phyloP scores from a whole-genome alignment of 2,888 invertebrate species.

The Lutraria lutraria region DNA sequence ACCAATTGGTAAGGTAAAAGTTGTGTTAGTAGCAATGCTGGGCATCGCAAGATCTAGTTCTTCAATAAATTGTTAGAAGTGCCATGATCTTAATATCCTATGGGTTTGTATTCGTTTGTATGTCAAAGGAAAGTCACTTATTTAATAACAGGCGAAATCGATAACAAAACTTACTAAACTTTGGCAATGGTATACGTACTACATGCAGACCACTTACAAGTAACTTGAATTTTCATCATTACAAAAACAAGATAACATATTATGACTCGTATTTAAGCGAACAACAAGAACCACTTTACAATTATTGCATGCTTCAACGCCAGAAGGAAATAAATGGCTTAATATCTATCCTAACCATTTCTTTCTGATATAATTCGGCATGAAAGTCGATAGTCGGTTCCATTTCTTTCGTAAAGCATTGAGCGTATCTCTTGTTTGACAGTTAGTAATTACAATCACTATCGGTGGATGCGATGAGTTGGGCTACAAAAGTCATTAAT shows the following conservation, averaged over 20 bases:
- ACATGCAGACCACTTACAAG: no score
- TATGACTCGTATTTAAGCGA: background rate
- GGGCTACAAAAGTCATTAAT: conserved; percentile 24
- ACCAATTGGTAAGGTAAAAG: no score
- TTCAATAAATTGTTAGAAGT: no score
- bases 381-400: conserved; percentile 31
- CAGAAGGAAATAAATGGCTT: conserved; percentile 26
- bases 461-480: background rate
- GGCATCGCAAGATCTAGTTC: no score
- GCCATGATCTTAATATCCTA: no score
- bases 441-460: conserved; percentile 35
- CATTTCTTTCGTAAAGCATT: conserved; percentile 40
- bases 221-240: no score
- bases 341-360: conserved; percentile 23
- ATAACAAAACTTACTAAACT: no score
- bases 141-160: no score
- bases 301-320: conserved; percentile 25
- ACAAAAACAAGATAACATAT: background rate
- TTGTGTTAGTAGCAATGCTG: no score
- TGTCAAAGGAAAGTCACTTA: no score
- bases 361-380: conserved; percentile 13
- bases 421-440: conserved; percentile 37
- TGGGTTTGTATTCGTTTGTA: no score
- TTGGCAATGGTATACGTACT: no score
- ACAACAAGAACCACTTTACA: conserved; percentile 10